A percentile compares a stretch with the other conserved stretches of the same genome.
Evolutionary conservation across 2,797 vertebrate genomes (phyloP).

Genomic region (Diglossa cyanea): DNA sequence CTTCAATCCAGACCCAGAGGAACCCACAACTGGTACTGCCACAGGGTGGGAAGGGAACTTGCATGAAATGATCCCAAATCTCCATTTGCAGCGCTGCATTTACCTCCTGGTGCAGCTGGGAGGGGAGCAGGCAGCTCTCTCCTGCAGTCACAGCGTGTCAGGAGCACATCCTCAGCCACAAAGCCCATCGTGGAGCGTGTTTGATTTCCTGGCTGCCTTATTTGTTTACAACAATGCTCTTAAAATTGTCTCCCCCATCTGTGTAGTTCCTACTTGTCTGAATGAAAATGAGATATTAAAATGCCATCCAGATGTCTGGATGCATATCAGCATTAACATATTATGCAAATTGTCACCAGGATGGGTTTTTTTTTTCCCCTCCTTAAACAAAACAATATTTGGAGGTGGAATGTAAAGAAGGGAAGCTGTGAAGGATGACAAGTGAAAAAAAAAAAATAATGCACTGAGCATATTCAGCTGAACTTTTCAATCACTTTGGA

Average conservation of each 20-base stretch:
- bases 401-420: constrained; percentile 64
- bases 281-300: constrained; percentile 83
- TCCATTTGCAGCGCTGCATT: not conserved
- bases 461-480: constrained; percentile 11
- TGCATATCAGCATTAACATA: constrained; percentile 74
- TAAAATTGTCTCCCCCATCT: constrained; percentile 80
- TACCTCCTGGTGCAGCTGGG: not conserved
- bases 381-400: constrained; percentile 74
- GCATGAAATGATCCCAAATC: not conserved
- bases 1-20: too few relatives aligned
- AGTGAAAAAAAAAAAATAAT: not conserved
- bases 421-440: constrained; percentile 59
- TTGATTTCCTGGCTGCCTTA: constrained; percentile 80
- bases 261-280: constrained; percentile 76
- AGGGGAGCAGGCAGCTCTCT: constrained; percentile 11
- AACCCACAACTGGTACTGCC: too few relatives aligned
- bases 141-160: constrained; percentile 59
- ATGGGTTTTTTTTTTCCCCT: not conserved
- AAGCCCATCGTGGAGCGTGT: constrained; percentile 40
- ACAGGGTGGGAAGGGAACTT: not conserved
- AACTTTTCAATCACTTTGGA: constrained; percentile 44
- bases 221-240: constrained; percentile 81
- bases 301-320: constrained; percentile 82
- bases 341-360: constrained; percentile 75
- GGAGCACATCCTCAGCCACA: not conserved